A percentile compares a stretch with the other conserved stretches of the same genome.
These are phyloP conservation scores for Pangasius krempfi DNA, from an alignment of 2,797 vertebrate genomes.

Conservation along the genomic window DNA sequence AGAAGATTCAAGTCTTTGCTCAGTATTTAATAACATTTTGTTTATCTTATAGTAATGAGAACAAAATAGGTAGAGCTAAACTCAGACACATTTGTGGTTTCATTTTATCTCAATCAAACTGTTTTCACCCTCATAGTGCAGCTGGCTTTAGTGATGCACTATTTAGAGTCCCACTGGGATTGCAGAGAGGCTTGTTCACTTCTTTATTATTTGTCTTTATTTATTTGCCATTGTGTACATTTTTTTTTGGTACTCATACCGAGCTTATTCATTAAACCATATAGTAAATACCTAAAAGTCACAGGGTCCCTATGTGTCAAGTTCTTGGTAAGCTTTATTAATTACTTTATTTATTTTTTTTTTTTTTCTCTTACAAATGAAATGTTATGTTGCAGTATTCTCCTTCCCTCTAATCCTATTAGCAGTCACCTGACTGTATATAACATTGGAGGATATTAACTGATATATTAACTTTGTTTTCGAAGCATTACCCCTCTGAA, in stretches of 20 bases:
- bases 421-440: background rate
- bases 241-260: background rate
- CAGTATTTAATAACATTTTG: background rate
- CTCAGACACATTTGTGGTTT: background rate
- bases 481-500: background rate
- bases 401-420: background rate
- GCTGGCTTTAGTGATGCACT: background rate
- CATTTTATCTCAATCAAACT: background rate
- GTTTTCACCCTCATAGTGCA: background rate
- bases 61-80: background rate
- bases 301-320: no score
- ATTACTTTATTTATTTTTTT: no score
- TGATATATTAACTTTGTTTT: background rate
- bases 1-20: background rate
- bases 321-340: no score
- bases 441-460: background rate
- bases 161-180: background rate
- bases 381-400: no score
- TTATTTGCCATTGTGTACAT: background rate
- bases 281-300: background rate
- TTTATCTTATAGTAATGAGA: background rate
- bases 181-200: background rate
- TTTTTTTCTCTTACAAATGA: no score
- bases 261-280: background rate
- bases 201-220: background rate